Evolutionary conservation across 2,888 invertebrate genomes (phyloP).

Genomic region (Agonopterix subpropinquella): DNA sequence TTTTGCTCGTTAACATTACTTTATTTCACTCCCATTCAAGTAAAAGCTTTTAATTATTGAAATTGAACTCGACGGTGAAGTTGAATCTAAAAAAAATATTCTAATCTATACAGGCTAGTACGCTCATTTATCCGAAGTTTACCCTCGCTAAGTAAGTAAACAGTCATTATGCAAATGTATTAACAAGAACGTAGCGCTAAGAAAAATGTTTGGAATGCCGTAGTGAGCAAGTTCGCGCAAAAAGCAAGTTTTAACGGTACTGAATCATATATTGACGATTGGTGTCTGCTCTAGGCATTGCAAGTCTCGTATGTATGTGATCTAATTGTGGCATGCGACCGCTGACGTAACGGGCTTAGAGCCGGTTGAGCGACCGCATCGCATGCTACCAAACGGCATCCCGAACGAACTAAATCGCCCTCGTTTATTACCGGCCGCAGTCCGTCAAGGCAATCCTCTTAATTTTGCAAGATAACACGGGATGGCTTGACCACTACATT

Average conservation of each 20-base stretch:
- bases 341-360: conserved; percentile 64
- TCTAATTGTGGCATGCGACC: conserved; percentile 64
- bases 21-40: conserved; percentile 23
- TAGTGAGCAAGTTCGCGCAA: conserved; percentile 22
- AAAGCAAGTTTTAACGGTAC: conserved; percentile 63
- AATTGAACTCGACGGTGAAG: not conserved
- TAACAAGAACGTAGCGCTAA: conserved; percentile 27
- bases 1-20: conserved; percentile 56
- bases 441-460: conserved; percentile 33
- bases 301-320: conserved; percentile 58
- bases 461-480: conserved; percentile 42
- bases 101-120: not conserved
- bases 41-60: not conserved
- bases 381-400: conserved; percentile 53
- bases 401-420: conserved; percentile 41
- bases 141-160: conserved; percentile 13
- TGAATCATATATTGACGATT: conserved; percentile 52
- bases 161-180: conserved; percentile 21
- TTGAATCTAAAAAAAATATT: not conserved
- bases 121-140: conserved; percentile 7
- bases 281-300: conserved; percentile 58
- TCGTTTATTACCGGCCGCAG: conserved; percentile 30
- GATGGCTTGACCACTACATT: conserved; percentile 32
- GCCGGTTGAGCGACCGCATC: conserved; percentile 68
- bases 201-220: conserved; percentile 37